Base-by-base conservation (phyloP, 2,113 vertebrate genomes). In the Candoia aspera region DNA sequence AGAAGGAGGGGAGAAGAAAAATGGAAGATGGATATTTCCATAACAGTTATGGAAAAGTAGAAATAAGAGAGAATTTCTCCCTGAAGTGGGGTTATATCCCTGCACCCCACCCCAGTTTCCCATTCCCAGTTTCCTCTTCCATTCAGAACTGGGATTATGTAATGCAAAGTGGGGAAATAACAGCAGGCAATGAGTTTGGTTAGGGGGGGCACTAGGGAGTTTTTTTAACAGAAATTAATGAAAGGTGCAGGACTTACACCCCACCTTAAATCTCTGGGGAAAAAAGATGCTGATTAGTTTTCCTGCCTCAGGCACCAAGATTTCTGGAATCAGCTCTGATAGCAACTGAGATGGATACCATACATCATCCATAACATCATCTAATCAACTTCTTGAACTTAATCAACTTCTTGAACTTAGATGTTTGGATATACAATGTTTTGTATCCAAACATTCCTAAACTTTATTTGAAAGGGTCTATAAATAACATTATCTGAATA, bases 351-450 rank as follows among this genome's bases (percentile, higher is more conserved):
- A 84, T 84, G 59, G 79, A 46, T 55, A 84, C 84, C 37, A 46
- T 58, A 24, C 13, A 68, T 68, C 17, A 46, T 49, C 42, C 17
- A n/a, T 4, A 59, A 46, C 24, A 15, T 59, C 23, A 59, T 85
- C 58, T 84, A 62, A 85, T 90, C 55, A 90, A 17, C 68, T 33
- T 10, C 15, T 90, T 90, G 90, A 84, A 90, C 55, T 59, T 83
- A 84, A 85, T 90, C 55, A 90, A 17, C 68, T 33, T 10, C 15
- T 90, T 90, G 90, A 84, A 90, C 55, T 59, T 83, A 84, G n/a
- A n/a, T n/a, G n/a, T n/a, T n/a, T n/a, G n/a, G n/a, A n/a, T n/a
- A n/a, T n/a, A n/a, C n/a, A n/a, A n/a, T n/a, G n/a, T 37, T 88
- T 88, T 62, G 60, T 26, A 49, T 49, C 58, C 37, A 64, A 62